phyloP scores from a whole-genome alignment of 1,140 invertebrate species.

The Archivesica marissinica region DNA sequence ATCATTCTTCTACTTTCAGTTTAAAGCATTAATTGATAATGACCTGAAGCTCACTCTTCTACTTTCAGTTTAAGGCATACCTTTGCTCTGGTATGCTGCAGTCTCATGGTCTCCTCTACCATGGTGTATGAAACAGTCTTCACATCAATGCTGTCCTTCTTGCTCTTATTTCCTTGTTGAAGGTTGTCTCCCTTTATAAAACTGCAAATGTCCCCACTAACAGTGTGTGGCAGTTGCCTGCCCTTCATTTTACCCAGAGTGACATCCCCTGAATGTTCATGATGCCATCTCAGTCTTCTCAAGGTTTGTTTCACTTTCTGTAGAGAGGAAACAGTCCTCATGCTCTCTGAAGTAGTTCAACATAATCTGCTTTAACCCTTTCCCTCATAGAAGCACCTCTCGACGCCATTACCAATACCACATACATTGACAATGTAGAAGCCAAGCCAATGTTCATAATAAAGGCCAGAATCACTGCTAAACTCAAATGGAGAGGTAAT shows the following conservation, averaged over 20 bases:
- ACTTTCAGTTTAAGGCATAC: constrained; percentile 66
- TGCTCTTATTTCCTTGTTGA: background rate
- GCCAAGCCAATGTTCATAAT: too few relatives aligned
- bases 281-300: constrained; percentile 77
- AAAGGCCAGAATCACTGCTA: too few relatives aligned
- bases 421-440: too few relatives aligned
- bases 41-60: background rate
- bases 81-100: constrained; percentile 85
- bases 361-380: too few relatives aligned
- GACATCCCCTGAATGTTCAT: constrained; percentile 71
- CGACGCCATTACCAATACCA: too few relatives aligned
- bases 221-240: background rate
- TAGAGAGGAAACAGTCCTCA: too few relatives aligned
- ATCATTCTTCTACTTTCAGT: background rate
- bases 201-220: constrained; percentile 65
- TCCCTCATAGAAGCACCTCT: too few relatives aligned
- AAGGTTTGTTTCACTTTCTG: constrained; percentile 81
- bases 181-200: constrained; percentile 78
- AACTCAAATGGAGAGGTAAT: too few relatives aligned
- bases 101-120: constrained; percentile 82
- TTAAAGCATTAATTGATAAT: background rate
- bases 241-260: constrained; percentile 14
- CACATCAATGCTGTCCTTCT: constrained; percentile 47
- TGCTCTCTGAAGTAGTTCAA: too few relatives aligned
- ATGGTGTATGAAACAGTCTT: constrained; percentile 75